Evolutionary conservation across 2,888 invertebrate species (phyloP), one percentile per base, ranked within the genome.

Genomic region (Nysson spinosus): DNA sequence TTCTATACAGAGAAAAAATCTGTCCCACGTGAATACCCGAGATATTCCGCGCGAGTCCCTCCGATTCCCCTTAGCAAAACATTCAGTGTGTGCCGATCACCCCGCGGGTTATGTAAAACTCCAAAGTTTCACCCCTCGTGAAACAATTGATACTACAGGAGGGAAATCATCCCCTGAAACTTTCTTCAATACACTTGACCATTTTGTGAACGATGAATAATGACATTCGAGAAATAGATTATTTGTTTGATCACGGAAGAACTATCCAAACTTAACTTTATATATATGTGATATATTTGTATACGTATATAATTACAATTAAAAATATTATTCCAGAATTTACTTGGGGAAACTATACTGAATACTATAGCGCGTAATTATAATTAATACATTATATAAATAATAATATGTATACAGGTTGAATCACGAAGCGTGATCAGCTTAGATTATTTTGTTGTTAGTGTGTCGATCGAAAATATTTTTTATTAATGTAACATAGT

Each of bases 61-160:
- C 32, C 54, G 54, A 47, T 61, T 54, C 56, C 35, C 35, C 50
- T 35, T 7, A 50, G 22, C 46, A 9, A 63, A 72, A 70, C 30
- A 74, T 74, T 67, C 42, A 52, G 39, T 49, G 17, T 46, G 56
- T 19, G 47, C 43, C 37, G 12, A 19, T 24, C 17, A 35, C 51
- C 65, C 62, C 77, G 17, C 9, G 72, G 77, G 72, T 40, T 66
- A 67, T 52, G 62, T 66, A 58, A 61, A 68, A 52, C 40, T 56
- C 55, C 52, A 61, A 71, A 74, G 55, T 65, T 62, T 24, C 30
- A 28, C 20, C 58, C 37, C 44, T 55, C 39, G 47, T 69, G 43
- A 61, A 65, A 75, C 75, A 72, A 75, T 72, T 68, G 75, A 72
- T 72, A 58, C 75, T 50, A 40, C 39, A 47, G 32, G 56, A 55